These are phyloP conservation scores for Pachymerium ferrugineum DNA, from an alignment of 2,888 invertebrate genomes.

Conservation along the genomic window DNA sequence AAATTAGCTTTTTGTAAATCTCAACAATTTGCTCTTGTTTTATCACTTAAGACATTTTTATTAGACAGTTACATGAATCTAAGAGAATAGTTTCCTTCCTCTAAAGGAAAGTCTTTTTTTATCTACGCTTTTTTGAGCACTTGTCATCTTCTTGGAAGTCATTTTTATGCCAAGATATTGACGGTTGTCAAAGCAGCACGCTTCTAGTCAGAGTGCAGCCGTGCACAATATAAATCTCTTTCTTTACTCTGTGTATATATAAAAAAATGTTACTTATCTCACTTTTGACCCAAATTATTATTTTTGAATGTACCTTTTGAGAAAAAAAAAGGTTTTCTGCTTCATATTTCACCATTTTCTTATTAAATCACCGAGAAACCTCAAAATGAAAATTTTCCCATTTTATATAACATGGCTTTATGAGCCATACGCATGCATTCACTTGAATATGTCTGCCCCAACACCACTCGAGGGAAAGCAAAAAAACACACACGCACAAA, in stretches of 20 bases:
- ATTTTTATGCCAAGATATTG: neutral
- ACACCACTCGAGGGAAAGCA: neutral
- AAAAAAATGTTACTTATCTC: too few species aligned
- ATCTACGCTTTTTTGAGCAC: too few species aligned
- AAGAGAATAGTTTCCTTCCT: too few species aligned
- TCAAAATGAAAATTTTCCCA: slow-evolving; percentile 10
- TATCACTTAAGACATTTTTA: too few species aligned
- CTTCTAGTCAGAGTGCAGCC: neutral
- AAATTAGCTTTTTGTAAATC: too few species aligned
- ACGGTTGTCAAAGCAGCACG: neutral
- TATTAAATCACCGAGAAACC: neutral
- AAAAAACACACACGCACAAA: slow-evolving; percentile 4
- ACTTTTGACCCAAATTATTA: neutral
- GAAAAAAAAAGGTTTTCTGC: neutral
- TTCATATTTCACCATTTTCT: neutral
- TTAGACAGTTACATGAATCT: too few species aligned
- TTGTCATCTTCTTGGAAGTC: too few species aligned
- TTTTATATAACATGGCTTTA: slow-evolving; percentile 15
- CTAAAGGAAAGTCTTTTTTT: neutral
- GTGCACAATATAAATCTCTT: neutral
- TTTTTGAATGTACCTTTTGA: too few species aligned
- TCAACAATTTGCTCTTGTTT: too few species aligned
- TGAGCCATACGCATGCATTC: slow-evolving; percentile 18
- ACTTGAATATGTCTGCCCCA: neutral
- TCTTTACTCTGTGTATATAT: neutral